phyloP scores from a whole-genome alignment of 2,113 vertebrate species.

The Herpailurus yagouaroundi region DNA sequence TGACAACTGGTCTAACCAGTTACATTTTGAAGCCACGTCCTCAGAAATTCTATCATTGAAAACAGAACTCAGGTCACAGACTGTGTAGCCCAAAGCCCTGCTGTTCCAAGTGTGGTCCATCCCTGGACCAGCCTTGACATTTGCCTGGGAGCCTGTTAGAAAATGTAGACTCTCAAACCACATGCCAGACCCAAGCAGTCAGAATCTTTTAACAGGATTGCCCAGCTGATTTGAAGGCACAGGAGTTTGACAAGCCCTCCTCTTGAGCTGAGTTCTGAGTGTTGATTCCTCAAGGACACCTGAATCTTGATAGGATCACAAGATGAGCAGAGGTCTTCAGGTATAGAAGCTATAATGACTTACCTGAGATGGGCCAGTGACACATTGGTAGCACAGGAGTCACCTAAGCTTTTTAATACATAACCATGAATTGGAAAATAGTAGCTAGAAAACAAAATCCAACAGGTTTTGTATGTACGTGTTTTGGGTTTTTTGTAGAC shows the following conservation, averaged over 20 bases:
- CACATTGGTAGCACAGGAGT: too few relatives aligned
- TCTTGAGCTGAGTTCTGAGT: not conserved
- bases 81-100: not conserved
- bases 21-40: not conserved
- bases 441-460: not conserved
- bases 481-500: too few relatives aligned
- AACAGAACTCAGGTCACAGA: not conserved
- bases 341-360: fast-evolving
- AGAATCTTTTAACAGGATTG: not conserved
- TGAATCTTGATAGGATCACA: not conserved
- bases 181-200: not conserved
- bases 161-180: not conserved
- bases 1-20: not conserved
- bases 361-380: not conserved
- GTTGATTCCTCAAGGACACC: not conserved
- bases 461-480: not conserved
- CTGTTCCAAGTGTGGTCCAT: not conserved
- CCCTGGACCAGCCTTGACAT: too few relatives aligned
- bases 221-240: not conserved
- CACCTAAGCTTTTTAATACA: not conserved
- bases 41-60: not conserved
- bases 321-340: not conserved
- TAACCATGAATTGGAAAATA: not conserved
- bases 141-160: not conserved
- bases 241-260: not conserved